phyloP scores from a whole-genome alignment of 2,888 invertebrate species.

The Cabera pusaria region DNA sequence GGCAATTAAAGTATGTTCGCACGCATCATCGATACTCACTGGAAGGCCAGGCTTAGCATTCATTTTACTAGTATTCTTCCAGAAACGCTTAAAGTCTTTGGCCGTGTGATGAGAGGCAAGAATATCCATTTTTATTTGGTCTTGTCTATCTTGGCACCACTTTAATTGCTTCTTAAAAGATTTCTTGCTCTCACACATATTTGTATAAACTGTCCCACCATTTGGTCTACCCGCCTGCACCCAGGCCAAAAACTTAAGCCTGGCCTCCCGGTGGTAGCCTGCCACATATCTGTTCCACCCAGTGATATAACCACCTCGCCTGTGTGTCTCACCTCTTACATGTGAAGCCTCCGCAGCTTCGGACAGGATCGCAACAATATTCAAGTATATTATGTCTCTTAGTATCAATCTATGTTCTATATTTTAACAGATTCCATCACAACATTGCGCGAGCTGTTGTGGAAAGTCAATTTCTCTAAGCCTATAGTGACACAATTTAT shows the following conservation, averaged over 20 bases:
- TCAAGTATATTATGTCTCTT: constrained; percentile 10
- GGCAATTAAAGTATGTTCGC: not conserved
- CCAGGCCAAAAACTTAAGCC: too few relatives aligned
- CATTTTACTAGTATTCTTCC: not conserved
- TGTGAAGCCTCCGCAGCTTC: constrained; percentile 2
- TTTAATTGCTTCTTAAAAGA: too few relatives aligned
- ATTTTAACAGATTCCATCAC: constrained; percentile 11
- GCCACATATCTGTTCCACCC: constrained; percentile 1
- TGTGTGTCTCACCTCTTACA: not conserved
- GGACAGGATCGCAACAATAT: constrained; percentile 7
- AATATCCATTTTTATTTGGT: too few relatives aligned
- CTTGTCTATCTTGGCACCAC: too few relatives aligned
- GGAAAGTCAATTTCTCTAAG: constrained; percentile 15
- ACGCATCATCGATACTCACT: not conserved
- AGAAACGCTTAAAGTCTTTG: not conserved
- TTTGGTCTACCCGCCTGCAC: too few relatives aligned
- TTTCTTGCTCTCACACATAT: too few relatives aligned
- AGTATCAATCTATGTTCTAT: constrained; percentile 7
- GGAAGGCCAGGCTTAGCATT: constrained; percentile 1
- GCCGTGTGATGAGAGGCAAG: too few relatives aligned
- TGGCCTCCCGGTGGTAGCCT: not conserved
- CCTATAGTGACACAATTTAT: constrained; percentile 6
- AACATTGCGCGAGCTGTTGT: constrained; percentile 3
- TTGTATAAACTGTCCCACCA: too few relatives aligned
- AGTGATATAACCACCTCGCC: not conserved